phyloP scores from a whole-genome alignment of 2,797 vertebrate species.

The Acrossocheilus wenchowensis region DNA sequence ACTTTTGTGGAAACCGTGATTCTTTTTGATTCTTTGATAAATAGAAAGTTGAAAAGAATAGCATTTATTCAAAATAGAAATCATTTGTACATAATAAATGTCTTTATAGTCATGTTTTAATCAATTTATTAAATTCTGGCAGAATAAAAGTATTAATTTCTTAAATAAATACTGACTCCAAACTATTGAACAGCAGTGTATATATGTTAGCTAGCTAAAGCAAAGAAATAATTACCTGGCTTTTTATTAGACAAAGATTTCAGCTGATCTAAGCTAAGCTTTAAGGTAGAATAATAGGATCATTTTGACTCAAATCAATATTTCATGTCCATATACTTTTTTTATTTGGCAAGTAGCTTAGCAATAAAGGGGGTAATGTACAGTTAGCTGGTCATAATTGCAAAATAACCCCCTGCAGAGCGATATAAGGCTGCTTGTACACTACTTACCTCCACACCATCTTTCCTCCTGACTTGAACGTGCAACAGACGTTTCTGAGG shows the following conservation, averaged over 20 bases:
- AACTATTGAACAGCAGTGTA: not conserved
- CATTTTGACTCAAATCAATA: not conserved
- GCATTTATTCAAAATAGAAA: not conserved
- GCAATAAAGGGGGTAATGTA: not conserved
- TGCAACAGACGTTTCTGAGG: slow-evolving; percentile 91
- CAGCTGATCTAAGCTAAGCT: not conserved
- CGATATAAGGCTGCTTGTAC: not conserved
- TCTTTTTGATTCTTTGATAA: not conserved
- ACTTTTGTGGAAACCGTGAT: not conserved
- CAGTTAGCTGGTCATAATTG: not conserved
- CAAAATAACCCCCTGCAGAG: slow-evolving; percentile 2
- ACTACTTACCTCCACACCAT: slow-evolving; percentile 88
- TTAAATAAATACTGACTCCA: not conserved
- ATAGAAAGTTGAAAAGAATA: not conserved
- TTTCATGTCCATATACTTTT: slow-evolving; percentile 4
- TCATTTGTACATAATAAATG: not conserved
- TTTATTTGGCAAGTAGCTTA: slow-evolving; percentile 2
- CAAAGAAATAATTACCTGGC: not conserved
- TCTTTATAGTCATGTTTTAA: not conserved
- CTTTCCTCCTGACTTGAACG: slow-evolving; percentile 91
- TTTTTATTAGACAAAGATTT: not conserved
- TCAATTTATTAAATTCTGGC: not conserved
- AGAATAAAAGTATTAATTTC: not conserved
- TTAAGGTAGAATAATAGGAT: not conserved
- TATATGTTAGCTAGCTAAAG: not conserved